Evolutionary conservation across 1,140 invertebrate species (phyloP), one percentile per base, ranked within the genome.

Genomic region (Samia ricini): DNA sequence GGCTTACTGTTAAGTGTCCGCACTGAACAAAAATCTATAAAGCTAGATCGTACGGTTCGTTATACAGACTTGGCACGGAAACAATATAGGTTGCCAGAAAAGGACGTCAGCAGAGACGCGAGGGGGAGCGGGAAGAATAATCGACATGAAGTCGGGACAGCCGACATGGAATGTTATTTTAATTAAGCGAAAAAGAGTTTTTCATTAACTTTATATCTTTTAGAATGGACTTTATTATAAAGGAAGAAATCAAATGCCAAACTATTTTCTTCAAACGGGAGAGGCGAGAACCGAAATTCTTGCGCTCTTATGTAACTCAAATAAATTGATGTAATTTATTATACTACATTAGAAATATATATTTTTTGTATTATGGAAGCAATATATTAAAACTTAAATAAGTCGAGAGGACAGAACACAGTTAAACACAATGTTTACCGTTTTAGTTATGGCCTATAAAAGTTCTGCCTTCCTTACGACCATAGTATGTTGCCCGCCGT

Each of bases 61-160:
- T 79, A 76, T 74, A 73, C 68, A 71, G 70, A 71, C 68, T 79
- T 79, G 77, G 77, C 77, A 77, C 75, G 75, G 68, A 63, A 73
- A 73, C 77, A 68, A 79, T 74, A 74, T 76, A 71, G 74, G 69
- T 71, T 77, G 77, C 69, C 72, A 77, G 77, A 79, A 76, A 76
- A 74, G 74, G 71, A 78, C 71, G 68, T 67, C 60, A 68, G 66
- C 60, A 58, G 65, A 60, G 65, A 60, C 56, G 69, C 33, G 72
- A 74, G 64, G 69, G 71, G 64, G 71, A 74, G 67, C 61, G 66
- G 64, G 60, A 68, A 69, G 69, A 71, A 72, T 65, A 77, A 66
- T 67, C 69, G 61, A 65, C 68, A 61, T 62, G 54, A 59, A 69
- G 64, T 71, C 69, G 67, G 57, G 63, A 65, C 65, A 63, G 52